Base-by-base conservation (phyloP, 1,140 invertebrate species). In the Augochlora pura region DNA sequence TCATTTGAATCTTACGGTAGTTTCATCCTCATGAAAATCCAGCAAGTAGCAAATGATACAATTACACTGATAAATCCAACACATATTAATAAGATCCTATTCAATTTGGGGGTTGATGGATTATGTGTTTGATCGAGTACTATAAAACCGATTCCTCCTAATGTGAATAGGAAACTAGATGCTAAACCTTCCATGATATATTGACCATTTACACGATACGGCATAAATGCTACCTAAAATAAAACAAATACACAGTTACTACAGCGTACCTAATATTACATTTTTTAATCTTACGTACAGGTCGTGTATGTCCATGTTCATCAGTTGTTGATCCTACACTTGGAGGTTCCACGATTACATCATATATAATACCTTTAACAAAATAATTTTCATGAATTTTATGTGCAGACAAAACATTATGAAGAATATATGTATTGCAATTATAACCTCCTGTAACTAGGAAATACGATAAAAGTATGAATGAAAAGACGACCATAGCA, bases 1-100 rank as follows among this genome's bases (percentile, higher is more conserved):
- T 52, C 6, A 52, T 52, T 52, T 52, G 16, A 52, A 72, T 93
- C 95, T 95, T 93, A 96, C 94, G 99, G 99, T 81, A 99, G 91
- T 94, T 99, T 99, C 97, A 99, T 99, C 88, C 97, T 95, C 98
- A 99, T 99, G 89, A 99, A 99, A 68, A 99, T 97, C 96, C 98
- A 98, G 80, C 98, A 99, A 66, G 98, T 98, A 83, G 98, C 97
- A 92, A 99, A 99, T 23, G 98, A 99, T 1, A 99, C 96, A 52
- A 99, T 91, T 80, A 99, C 97, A 86, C 97, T 98, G 42, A 98
- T 95, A 91, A 99, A 99, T 74, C 98, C 98, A 80, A 99, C 96
- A 78, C 96, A 96, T 59, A 98, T 97, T 10, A 99, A 94, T 16
- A 99, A 93, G 85, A 99, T 95, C 83, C 98, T 94, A 89, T 99